Conservation (phyloP, 2,797 vertebrate species). For the Danio jaintianensis region DNA sequence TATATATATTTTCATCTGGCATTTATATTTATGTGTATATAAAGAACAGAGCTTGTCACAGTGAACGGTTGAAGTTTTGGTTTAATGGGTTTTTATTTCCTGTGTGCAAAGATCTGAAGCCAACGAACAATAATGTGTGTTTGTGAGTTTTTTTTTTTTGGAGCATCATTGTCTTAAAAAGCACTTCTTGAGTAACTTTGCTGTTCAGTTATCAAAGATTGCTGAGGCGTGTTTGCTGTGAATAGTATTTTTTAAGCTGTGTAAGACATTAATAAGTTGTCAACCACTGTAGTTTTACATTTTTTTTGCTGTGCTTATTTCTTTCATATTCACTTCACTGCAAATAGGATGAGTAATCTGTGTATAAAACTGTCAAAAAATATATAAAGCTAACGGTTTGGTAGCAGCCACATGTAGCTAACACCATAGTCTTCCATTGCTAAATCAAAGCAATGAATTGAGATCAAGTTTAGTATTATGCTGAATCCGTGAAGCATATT, state of each 20-base stretch:
- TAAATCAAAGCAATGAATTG: neutral
- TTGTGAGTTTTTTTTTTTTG: slow-evolving; percentile 52
- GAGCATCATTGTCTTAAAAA: slow-evolving; percentile 53
- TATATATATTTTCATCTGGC: slow-evolving; percentile 29
- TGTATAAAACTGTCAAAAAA: neutral
- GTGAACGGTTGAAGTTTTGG: slow-evolving; percentile 31
- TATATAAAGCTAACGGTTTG: neutral
- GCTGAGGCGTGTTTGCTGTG: slow-evolving; percentile 44
- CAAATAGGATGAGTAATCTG: neutral
- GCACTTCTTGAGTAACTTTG: slow-evolving; percentile 49
- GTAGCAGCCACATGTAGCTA: slow-evolving; percentile 18
- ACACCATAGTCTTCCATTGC: slow-evolving; percentile 23
- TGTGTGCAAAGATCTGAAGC: slow-evolving; percentile 44
- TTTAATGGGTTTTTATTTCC: slow-evolving; percentile 52
- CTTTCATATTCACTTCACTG: neutral
- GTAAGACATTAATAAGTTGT: slow-evolving; percentile 45
- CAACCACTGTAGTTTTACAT: slow-evolving; percentile 16
- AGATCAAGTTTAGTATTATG: neutral
- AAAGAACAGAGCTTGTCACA: slow-evolving; percentile 41
- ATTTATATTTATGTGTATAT: slow-evolving; percentile 59
- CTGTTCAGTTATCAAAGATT: slow-evolving; percentile 29
- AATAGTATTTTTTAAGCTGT: slow-evolving; percentile 37
- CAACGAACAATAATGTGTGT: slow-evolving; percentile 32
- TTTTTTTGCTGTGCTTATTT: slow-evolving; percentile 28
- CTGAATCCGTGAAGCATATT: slow-evolving; percentile 2